phyloP scores from a whole-genome alignment of 2,888 invertebrate genomes.

The Papilio protenor region DNA sequence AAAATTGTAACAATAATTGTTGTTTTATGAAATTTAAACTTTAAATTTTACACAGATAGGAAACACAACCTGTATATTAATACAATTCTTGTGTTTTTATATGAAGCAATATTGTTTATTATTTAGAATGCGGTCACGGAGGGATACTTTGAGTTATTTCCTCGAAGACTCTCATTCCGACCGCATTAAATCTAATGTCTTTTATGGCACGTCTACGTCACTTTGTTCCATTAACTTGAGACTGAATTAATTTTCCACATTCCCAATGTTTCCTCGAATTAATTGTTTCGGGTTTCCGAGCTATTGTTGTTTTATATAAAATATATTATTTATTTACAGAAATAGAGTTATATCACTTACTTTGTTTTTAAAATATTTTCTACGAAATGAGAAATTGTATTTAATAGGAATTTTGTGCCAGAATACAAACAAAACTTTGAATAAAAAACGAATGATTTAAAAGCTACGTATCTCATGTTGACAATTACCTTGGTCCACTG shows the following conservation, averaged over 20 bases:
- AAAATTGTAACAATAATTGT: too few relatives aligned
- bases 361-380: not conserved
- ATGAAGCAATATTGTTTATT: not conserved
- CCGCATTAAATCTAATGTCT: constrained; percentile 27
- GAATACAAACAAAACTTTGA: too few relatives aligned
- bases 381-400: not conserved
- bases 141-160: constrained; percentile 19
- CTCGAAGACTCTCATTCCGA: constrained; percentile 15
- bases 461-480: not conserved
- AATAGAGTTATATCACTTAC: not conserved
- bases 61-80: not conserved
- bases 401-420: too few relatives aligned
- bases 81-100: not conserved
- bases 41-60: not conserved
- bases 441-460: not conserved
- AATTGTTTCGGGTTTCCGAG: not conserved
- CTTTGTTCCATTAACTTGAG: constrained; percentile 23
- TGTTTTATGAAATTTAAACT: too few relatives aligned
- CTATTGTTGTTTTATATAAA: not conserved
- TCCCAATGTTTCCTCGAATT: constrained; percentile 21
- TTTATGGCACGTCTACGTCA: constrained; percentile 28
- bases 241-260: constrained; percentile 22
- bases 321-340: not conserved
- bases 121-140: constrained; percentile 12
- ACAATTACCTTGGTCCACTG: not conserved